Base-by-base conservation (phyloP, 1,140 invertebrate genomes). In the Eupristina koningsbergeri region DNA sequence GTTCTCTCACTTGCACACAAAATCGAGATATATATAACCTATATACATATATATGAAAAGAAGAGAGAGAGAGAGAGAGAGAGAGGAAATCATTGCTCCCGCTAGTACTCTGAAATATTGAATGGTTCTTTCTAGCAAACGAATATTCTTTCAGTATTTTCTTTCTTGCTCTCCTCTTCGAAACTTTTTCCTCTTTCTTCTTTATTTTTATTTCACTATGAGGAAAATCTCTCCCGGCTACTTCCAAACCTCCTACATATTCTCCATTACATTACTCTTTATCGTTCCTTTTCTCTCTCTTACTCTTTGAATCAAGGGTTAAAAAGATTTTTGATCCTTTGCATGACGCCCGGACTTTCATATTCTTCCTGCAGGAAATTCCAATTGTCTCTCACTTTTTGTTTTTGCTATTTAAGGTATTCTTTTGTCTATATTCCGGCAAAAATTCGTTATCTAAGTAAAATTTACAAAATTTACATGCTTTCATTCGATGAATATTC, bases 81-180 rank as follows among this genome's bases (percentile, higher is more conserved):
- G 84, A 83, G 86, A 78, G 85, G 85, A 86, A 89, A 90, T 90
- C 89, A 89, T 89, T 87, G 45, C 45, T 31, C n/a, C 87, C 87
- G 87, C 88, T 31, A 87, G 71, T 47, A 87, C 80, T 76, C 86
- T 91, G 89, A 91, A 91, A 91, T 91, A 91, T 91, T 91, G 89
- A 87, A 90, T 88, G 88, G 86, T 85, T 88, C 89, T 89, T 90
- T 89, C 89, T 91, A 88, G 86, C 87, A 88, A 89, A 39, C 36
- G 88, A 88, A 87, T 88, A 87, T 89, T 89, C 89, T 86, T 84
- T 84, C 83, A 79, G 6, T 78, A 83, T 81, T 84, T 41, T 83
- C 83, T 81, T 15, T 73, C 26, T 61, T 53, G 53, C 69, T n/a
- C 85, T 79, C n/a, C 45, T 26, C 50, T 76, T 47, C 73, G 31